Evolutionary conservation across 92 coral and sea anemone species (phyloP), one percentile per base, ranked within the genome.

Genomic region (Porites cylindrica): DNA sequence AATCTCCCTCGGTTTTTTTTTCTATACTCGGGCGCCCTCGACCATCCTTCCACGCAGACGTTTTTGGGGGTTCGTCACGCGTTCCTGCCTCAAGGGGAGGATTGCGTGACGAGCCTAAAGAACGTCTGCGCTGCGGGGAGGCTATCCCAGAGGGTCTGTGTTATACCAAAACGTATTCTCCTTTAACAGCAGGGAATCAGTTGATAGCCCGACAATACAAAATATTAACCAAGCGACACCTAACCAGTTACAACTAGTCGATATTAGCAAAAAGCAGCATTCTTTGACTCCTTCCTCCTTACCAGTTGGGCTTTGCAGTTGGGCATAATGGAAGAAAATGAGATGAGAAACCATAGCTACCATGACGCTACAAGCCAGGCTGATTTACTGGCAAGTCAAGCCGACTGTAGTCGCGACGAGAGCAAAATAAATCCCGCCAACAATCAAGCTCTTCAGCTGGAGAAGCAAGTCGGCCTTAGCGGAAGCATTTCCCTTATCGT

Each of bases 401-500:
- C 13, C 38, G 51, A 69, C 13, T 12, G 2, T 18, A 17, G 7
- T 12, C 2, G 16, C 76, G 20, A 14, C 76, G 87, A 90, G 82
- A 54, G 72, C 89, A 51, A 77, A 61, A 66, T 86, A 90, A 16
- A 58, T 69, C 89, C 91, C 26, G 91, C 85, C 24, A 91, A 80
- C 14, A 58, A 11, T 58, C 13, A 43, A 72, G 14, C 24, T 17
- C 21, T 72, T 72, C 20, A 6, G 26, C 76, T 93, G 56, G 73
- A 93, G 77, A 88, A 93, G 75, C 75, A 83, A 10, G 85, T 96
- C 29, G 88, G 94, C 11, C 87, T 94, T 4, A 21, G 86, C 13
- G 90, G 91, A 10, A 93, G 94, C 0, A 82, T 96, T 12, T 83
- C 90, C 18, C 82, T 94, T 56, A 90, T 96, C 50, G 97, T 94